Evolutionary conservation across 2,797 vertebrate species (phyloP).

Genomic region (Rhabdophis nuchalis): DNA sequence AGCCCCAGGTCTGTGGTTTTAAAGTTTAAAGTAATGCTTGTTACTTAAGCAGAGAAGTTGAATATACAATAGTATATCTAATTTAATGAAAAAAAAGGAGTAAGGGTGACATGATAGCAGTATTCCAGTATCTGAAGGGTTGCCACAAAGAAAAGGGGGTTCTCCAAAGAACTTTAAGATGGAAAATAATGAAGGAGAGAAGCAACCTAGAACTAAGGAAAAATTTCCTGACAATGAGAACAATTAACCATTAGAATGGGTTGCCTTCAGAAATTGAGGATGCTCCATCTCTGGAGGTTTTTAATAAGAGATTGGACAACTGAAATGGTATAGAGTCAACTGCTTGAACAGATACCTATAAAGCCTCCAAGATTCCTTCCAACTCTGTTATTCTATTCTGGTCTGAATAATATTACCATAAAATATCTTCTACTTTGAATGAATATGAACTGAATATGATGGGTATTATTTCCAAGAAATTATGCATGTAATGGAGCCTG

Average conservation of each 20-base stretch:
- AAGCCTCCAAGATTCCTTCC: background rate
- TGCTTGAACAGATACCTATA: background rate
- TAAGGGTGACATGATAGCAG: background rate
- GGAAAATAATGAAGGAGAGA: background rate
- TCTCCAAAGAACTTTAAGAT: background rate
- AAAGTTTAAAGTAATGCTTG: background rate
- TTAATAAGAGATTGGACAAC: background rate
- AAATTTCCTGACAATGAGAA: background rate
- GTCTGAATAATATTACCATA: background rate
- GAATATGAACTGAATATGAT: background rate
- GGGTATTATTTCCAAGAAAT: background rate
- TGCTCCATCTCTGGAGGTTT: background rate
- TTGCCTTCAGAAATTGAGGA: background rate
- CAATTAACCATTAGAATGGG: background rate
- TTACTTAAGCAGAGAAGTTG: background rate
- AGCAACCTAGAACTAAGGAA: background rate
- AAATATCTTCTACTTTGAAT: background rate
- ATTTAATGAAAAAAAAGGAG: background rate
- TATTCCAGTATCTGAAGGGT: background rate
- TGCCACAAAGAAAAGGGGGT: background rate
- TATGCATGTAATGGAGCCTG: background rate
- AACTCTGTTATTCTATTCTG: background rate
- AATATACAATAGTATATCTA: background rate
- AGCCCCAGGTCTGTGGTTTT: background rate
- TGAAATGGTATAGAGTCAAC: background rate